phyloP scores from a whole-genome alignment of 1,140 invertebrate genomes.

The Cyclina sinensis region DNA sequence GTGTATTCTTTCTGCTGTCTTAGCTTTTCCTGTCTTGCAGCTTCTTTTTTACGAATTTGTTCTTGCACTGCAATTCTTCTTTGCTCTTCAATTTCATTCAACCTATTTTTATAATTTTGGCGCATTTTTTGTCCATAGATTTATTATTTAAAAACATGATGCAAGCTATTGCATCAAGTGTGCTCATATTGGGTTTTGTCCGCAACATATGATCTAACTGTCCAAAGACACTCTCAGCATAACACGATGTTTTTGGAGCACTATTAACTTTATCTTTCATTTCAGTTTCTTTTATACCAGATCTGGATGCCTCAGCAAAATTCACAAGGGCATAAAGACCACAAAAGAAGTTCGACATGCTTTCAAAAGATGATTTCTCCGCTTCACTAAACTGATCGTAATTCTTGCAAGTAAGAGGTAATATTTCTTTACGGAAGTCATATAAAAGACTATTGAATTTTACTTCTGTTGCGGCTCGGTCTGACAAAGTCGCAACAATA shows the following conservation, averaged over 20 bases:
- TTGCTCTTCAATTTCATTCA: slow-evolving; percentile 29
- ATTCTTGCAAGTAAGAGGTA: slow-evolving; percentile 29
- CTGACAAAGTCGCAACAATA: slow-evolving; percentile 44
- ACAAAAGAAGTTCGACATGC: slow-evolving; percentile 30
- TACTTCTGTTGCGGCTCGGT: slow-evolving; percentile 49
- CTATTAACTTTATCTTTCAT: slow-evolving; percentile 45
- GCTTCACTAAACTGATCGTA: slow-evolving; percentile 21
- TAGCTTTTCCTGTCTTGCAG: slow-evolving; percentile 22
- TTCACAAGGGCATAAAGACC: slow-evolving; percentile 26
- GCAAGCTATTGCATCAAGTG: slow-evolving; percentile 47
- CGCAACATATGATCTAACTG: slow-evolving; percentile 48
- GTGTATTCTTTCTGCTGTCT: slow-evolving; percentile 31
- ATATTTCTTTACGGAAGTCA: slow-evolving; percentile 39
- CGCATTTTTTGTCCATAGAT: slow-evolving; percentile 36
- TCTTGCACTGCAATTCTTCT: slow-evolving; percentile 22
- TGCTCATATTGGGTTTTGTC: slow-evolving; percentile 53
- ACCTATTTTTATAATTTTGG: slow-evolving; percentile 27
- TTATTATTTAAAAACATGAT: slow-evolving; percentile 63
- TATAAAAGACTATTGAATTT: slow-evolving; percentile 49
- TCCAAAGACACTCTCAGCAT: slow-evolving; percentile 52
- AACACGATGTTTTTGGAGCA: slow-evolving; percentile 29
- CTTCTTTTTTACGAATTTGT: slow-evolving; percentile 28
- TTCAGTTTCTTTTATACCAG: neutral
- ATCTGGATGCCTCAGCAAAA: slow-evolving; percentile 17
- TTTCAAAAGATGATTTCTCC: slow-evolving; percentile 30